A percentile compares a stretch with the other conserved stretches of the same genome.
Conservation (phyloP, 2,888 invertebrate species). For the Druceiella hillmani region DNA sequence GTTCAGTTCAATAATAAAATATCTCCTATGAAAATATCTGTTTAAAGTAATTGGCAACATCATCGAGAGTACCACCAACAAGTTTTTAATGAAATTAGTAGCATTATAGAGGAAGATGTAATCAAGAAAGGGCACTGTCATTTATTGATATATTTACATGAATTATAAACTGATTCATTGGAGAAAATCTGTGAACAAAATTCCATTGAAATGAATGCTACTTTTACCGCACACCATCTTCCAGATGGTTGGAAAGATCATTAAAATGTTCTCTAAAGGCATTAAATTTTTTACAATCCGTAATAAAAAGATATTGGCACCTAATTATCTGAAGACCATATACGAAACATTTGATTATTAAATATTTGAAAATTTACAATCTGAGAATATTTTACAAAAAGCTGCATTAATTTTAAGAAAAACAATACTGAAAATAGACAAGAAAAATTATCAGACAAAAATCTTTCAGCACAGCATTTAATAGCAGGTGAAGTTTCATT, state of each 20-base stretch:
- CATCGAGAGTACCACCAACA: constrained; percentile 24
- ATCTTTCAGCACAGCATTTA: constrained; percentile 21
- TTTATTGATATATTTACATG: no score
- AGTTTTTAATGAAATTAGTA: constrained; percentile 24
- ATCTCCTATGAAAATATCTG: constrained; percentile 17
- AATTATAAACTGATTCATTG: constrained; percentile 23
- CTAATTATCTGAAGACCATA: no score
- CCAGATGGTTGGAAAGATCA: constrained; percentile 23
- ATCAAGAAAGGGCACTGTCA: constrained; percentile 25
- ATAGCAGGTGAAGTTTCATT: constrained; percentile 20
- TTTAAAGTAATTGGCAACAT: constrained; percentile 24
- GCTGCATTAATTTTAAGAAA: constrained; percentile 20
- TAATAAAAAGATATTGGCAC: constrained; percentile 26
- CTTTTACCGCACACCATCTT: constrained; percentile 23
- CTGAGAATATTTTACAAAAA: constrained; percentile 18
- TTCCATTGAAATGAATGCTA: constrained; percentile 18
- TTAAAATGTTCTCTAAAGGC: constrained; percentile 21
- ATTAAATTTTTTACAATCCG: constrained; percentile 22
- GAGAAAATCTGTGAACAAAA: constrained; percentile 21
- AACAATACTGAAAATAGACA: constrained; percentile 20
- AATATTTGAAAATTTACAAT: constrained; percentile 22
- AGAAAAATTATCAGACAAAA: constrained; percentile 20
- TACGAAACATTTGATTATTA: constrained; percentile 21
- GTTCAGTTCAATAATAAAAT: constrained; percentile 20
- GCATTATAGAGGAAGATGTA: constrained; percentile 23